phyloP scores from a whole-genome alignment of 2,888 invertebrate genomes.

The Hedya salicella region DNA sequence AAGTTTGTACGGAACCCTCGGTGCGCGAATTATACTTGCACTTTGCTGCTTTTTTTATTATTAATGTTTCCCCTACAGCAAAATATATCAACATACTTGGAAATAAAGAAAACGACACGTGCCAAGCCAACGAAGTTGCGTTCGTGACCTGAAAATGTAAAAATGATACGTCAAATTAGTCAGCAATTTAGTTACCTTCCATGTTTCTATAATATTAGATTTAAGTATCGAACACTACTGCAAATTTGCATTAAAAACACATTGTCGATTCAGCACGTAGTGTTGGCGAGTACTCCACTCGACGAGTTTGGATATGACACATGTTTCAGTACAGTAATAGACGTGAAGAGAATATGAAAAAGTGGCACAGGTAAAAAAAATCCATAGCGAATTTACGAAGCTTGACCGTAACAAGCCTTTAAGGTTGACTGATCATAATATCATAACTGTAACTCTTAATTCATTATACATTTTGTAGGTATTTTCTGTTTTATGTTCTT shows the following conservation, averaged over 20 bases:
- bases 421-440: constrained; percentile 36
- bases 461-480: constrained; percentile 8
- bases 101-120: constrained; percentile 51
- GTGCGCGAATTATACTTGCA: too few relatives aligned
- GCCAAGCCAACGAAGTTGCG: constrained; percentile 48
- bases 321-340: constrained; percentile 64
- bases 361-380: constrained; percentile 52
- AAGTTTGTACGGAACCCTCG: too few relatives aligned
- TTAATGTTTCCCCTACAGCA: background rate
- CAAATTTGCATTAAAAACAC: constrained; percentile 73
- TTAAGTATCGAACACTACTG: constrained; percentile 59
- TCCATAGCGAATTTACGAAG: constrained; percentile 43
- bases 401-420: constrained; percentile 40
- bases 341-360: constrained; percentile 63
- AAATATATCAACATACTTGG: background rate
- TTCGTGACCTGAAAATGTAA: constrained; percentile 68
- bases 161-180: constrained; percentile 57
- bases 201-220: constrained; percentile 51
- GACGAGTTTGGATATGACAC: constrained; percentile 78
- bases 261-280: constrained; percentile 73
- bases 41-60: background rate
- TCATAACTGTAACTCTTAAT: constrained; percentile 23
- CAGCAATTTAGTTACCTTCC: constrained; percentile 56
- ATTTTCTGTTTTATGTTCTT: background rate
- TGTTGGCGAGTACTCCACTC: constrained; percentile 56